phyloP scores from a whole-genome alignment of 2,113 vertebrate genomes.

The Apteryx mantelli region DNA sequence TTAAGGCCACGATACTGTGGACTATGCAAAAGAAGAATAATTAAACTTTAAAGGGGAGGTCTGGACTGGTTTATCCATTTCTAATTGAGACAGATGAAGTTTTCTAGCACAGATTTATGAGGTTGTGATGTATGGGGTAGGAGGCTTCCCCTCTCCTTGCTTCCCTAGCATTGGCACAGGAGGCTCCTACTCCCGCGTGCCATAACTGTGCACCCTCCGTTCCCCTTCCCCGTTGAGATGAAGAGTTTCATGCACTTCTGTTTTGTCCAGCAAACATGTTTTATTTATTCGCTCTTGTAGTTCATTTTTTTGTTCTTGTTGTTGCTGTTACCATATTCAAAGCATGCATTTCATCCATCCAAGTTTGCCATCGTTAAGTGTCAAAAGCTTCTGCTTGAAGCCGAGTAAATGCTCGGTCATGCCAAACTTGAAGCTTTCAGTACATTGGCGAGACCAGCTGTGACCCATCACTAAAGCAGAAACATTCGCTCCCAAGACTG shows the following conservation, averaged over 20 bases:
- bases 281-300: accelerated
- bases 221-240: neutral
- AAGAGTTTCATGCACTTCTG: neutral
- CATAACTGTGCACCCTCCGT: accelerated
- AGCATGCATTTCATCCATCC: slow-evolving; percentile 48
- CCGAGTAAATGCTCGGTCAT: slow-evolving; percentile 17
- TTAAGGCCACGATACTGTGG: neutral
- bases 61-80: neutral
- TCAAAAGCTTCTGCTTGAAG: slow-evolving; percentile 46
- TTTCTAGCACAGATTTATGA: neutral
- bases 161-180: accelerated
- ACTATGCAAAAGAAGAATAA: neutral
- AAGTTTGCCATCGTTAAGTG: neutral
- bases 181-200: neutral
- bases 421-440: slow-evolving; percentile 65
- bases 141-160: neutral
- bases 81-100: neutral
- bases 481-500: slow-evolving; percentile 1
- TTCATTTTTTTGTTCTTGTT: neutral
- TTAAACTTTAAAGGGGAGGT: neutral
- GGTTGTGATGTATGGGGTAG: too few relatives aligned
- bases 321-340: slow-evolving; percentile 14
- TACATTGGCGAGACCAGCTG: slow-evolving; percentile 35
- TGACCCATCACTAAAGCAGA: slow-evolving; percentile 39
- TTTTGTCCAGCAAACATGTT: neutral